Conservation (phyloP, 37 sponge, comb jelly and placozoan genomes). For the Theonella swinhoei region DNA sequence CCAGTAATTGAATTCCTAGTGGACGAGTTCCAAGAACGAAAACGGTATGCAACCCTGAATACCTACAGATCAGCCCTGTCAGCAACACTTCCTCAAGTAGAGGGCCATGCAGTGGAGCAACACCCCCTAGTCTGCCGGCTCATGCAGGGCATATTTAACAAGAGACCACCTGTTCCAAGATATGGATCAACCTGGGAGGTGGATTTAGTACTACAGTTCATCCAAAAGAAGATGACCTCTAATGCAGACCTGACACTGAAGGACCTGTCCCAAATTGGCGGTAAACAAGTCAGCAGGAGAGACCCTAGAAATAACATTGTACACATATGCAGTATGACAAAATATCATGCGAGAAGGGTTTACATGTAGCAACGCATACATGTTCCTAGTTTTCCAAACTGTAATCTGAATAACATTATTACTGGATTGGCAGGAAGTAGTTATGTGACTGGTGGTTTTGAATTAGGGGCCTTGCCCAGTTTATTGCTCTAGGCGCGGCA, state of each 20-base stretch:
- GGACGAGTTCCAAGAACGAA: background rate
- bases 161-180: background rate
- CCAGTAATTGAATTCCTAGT: conserved; percentile 5
- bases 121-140: conserved; percentile 10
- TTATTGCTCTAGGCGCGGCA: too few relatives aligned
- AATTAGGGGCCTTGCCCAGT: too few relatives aligned
- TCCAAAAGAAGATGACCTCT: background rate
- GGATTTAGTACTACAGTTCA: conserved; percentile 1
- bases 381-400: too few relatives aligned
- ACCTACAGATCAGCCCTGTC: conserved; percentile 32
- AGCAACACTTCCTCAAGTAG: background rate
- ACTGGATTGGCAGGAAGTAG: too few relatives aligned
- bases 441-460: too few relatives aligned
- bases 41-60: conserved; percentile 6
- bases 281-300: too few relatives aligned
- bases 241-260: background rate
- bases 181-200: conserved; percentile 21
- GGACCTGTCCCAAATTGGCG: conserved; percentile 20
- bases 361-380: too few relatives aligned
- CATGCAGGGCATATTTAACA: conserved; percentile 14
- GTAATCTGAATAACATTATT: too few relatives aligned
- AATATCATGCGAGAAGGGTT: too few relatives aligned
- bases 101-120: conserved; percentile 26
- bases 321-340: too few relatives aligned
- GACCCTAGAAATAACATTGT: too few relatives aligned